Evolutionary conservation across 2,797 vertebrate species (phyloP).

Genomic region (Acropternis orthonyx): DNA sequence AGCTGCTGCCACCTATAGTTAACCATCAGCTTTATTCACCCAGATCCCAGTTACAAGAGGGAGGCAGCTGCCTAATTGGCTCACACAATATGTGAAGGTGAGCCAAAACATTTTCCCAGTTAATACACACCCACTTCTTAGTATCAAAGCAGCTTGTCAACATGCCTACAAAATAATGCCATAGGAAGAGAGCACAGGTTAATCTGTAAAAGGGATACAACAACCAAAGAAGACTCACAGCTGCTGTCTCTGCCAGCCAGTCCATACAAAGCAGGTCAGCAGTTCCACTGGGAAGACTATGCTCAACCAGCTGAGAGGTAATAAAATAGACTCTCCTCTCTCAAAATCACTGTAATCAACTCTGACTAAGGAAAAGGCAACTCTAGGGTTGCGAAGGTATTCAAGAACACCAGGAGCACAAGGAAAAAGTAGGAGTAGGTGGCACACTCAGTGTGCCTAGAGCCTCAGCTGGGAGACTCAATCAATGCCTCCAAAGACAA

Average conservation of each 20-base stretch:
- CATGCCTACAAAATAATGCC: background rate
- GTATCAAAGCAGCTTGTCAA: background rate
- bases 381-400: background rate
- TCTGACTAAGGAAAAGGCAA: background rate
- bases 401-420: background rate
- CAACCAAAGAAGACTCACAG: background rate
- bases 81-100: background rate
- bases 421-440: background rate
- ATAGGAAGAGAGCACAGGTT: background rate
- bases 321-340: background rate
- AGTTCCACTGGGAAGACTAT: background rate
- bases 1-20: conserved; percentile 53
- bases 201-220: background rate
- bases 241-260: background rate
- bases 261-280: background rate
- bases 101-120: background rate
- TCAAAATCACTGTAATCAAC: background rate
- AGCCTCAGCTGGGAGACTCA: background rate
- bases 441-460: background rate
- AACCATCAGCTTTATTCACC: background rate
- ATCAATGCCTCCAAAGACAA: background rate
- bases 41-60: background rate
- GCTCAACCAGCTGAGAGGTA: background rate
- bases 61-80: background rate
- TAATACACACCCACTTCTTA: background rate